phyloP scores from a whole-genome alignment of 1,140 invertebrate species.

The Drosophila funebris region DNA sequence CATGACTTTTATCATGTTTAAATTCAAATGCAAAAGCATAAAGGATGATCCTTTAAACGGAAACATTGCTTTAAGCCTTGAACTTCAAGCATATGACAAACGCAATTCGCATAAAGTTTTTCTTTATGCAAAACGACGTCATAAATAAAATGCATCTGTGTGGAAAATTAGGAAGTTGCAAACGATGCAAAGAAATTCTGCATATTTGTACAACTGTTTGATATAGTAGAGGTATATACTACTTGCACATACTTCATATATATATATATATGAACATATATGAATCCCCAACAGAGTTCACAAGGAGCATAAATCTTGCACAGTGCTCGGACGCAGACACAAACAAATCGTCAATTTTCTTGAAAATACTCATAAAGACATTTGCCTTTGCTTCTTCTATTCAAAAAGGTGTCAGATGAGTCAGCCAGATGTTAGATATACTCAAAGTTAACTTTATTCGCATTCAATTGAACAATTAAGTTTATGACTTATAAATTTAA shows the following conservation, averaged over 20 bases:
- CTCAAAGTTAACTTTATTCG: neutral
- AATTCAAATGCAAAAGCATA: too few species aligned
- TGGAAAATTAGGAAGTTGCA: conserved; percentile 70
- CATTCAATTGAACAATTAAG: neutral
- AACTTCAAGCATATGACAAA: neutral
- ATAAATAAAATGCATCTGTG: conserved; percentile 76
- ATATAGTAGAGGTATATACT: conserved; percentile 17
- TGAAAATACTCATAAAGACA: neutral
- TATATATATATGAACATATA: neutral
- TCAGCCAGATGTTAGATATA: neutral
- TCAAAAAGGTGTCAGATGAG: neutral
- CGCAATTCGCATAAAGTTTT: neutral
- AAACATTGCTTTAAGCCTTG: neutral
- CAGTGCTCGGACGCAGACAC: conserved; percentile 50
- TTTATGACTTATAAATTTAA: neutral
- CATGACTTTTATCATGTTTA: too few species aligned
- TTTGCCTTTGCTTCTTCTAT: neutral
- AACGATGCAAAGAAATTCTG: conserved; percentile 34
- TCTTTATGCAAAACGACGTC: conserved; percentile 46
- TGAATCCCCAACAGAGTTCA: neutral
- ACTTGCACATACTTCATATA: too few species aligned
- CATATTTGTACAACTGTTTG: conserved; percentile 53
- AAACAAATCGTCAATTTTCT: conserved; percentile 63
- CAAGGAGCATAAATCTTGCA: conserved; percentile 61
- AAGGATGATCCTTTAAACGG: too few species aligned